phyloP scores from a whole-genome alignment of 2,113 vertebrate species.

The Oriolus oriolus region DNA sequence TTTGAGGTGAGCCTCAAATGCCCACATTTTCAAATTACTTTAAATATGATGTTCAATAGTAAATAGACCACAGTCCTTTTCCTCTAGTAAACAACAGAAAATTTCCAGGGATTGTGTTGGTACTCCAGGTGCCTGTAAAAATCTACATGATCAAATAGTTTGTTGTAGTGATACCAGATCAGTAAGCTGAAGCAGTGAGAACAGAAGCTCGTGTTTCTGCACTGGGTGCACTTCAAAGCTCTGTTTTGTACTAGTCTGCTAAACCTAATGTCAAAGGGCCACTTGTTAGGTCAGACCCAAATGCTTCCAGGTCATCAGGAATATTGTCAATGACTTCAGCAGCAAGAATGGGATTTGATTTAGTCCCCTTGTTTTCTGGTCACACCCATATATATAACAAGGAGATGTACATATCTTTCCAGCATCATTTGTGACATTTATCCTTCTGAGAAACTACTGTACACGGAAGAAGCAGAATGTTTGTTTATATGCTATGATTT shows the following conservation, averaged over 20 bases:
- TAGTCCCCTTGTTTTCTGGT: background rate
- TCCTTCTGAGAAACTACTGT: slow-evolving; percentile 8
- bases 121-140: background rate
- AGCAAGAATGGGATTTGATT: background rate
- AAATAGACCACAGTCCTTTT: background rate
- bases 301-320: background rate
- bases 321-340: background rate
- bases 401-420: background rate
- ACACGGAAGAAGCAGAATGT: background rate
- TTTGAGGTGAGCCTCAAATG: background rate
- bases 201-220: background rate
- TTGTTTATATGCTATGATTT: background rate
- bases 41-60: background rate
- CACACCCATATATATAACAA: background rate
- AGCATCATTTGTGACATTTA: background rate
- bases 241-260: background rate
- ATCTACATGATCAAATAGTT: background rate
- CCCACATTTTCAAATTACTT: background rate
- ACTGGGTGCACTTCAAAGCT: background rate
- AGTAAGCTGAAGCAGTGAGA: background rate
- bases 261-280: background rate
- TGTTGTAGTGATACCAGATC: background rate
- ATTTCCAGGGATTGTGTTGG: background rate
- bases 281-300: background rate
- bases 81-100: background rate